These are phyloP conservation scores for Pseudobourletiella spinata DNA, from an alignment of 1,140 invertebrate species.

Conservation along the genomic window DNA sequence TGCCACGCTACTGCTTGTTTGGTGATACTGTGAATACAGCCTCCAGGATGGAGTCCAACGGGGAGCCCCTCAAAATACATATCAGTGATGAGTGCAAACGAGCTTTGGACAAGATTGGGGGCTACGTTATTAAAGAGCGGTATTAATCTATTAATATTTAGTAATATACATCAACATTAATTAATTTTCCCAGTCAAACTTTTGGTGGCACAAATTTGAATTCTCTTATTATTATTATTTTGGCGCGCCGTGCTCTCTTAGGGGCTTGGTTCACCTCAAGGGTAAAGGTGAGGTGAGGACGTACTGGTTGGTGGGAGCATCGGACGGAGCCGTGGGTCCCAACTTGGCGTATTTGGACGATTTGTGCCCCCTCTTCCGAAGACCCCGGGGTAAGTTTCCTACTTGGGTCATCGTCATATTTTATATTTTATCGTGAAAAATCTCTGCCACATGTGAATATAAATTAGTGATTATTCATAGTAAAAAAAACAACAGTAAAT, in stretches of 20 bases:
- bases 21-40: slow-evolving; percentile 65
- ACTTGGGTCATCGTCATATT: not conserved
- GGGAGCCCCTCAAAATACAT: slow-evolving; percentile 82
- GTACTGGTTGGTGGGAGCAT: slow-evolving; percentile 81
- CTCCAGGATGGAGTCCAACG: slow-evolving; percentile 90
- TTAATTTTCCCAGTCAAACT: not conserved
- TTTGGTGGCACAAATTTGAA: not conserved
- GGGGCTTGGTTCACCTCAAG: slow-evolving; percentile 80
- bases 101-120: slow-evolving; percentile 76
- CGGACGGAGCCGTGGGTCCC: slow-evolving; percentile 53
- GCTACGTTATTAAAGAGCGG: slow-evolving; percentile 63
- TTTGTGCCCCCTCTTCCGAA: slow-evolving; percentile 35
- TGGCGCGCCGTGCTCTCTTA: no score
- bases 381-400: slow-evolving; percentile 25
- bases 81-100: slow-evolving; percentile 74
- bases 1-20: slow-evolving; percentile 77
- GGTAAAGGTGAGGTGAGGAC: slow-evolving; percentile 71
- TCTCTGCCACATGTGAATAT: no score
- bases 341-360: slow-evolving; percentile 21
- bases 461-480: no score
- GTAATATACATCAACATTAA: not conserved
- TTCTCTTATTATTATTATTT: no score
- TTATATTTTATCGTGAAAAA: no score
- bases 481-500: no score
- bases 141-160: slow-evolving; percentile 37